Base-by-base conservation (phyloP, 1,140 invertebrate genomes). In the Eubasilissa regina region DNA sequence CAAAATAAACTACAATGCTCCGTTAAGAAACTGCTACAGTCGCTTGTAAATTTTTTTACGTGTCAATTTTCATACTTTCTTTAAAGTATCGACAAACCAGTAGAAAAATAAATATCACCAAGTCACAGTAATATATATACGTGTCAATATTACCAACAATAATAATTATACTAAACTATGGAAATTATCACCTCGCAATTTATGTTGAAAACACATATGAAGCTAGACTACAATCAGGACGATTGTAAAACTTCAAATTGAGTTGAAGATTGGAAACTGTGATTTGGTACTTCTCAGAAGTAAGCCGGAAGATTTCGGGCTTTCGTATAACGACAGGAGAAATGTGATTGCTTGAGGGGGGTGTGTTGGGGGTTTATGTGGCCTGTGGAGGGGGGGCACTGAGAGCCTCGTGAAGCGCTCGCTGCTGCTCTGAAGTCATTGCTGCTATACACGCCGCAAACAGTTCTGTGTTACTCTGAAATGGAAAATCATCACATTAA, bases 391-490 rank as follows among this genome's bases (percentile, higher is more conserved):
- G 75, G 83, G 88, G 86, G 80, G 87, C 85, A n/a, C 86, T 87
- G 64, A 89, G 86, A 15, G 94, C 94, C 77, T 93, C 88, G 85
- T 95, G 93, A 78, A 98, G 88, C 17, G 95, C 95, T 85, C 94
- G 92, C 86, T 97, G 94, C 86, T 97, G 95, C 82, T 97, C 95
- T 43, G 92, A 88, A 75, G 92, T 92, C 82, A 98, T 89, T 80
- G 92, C 91, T 83, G 90, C 91, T 79, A 97, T 89, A 84, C 96
- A 96, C 8, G 92, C 93, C 87, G 96, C 94, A 89, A 97, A 97
- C 81, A 97, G 89, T 70, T 95, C 92, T 62, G 92, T 92, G 87
- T 96, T 97, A 62, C 77, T 85, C 87, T 89, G 85, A 9, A 86
- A 64, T 25, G 1, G 35, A 35, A 25, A 64, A 4, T 35, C 6